phyloP scores from a whole-genome alignment of 2,113 vertebrate genomes.

The Chaetops frenatus region DNA sequence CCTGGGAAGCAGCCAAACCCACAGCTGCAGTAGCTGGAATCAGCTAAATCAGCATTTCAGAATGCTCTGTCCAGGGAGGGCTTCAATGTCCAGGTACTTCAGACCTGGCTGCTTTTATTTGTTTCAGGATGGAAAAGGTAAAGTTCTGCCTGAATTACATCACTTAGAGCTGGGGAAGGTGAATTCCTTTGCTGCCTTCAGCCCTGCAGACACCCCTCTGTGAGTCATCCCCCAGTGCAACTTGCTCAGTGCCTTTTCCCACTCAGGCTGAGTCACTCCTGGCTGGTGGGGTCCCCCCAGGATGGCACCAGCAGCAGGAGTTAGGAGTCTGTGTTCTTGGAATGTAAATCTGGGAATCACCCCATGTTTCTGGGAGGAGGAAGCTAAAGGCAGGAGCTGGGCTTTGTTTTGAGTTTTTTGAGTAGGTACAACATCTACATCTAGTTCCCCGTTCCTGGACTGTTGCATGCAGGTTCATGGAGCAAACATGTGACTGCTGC shows the following conservation, averaged over 20 bases:
- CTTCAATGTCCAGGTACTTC: not conserved
- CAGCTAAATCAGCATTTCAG: not conserved
- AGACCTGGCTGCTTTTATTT: not conserved
- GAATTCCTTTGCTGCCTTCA: not conserved
- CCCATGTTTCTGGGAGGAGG: not conserved
- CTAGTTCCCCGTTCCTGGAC: rapidly evolving
- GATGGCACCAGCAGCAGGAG: not conserved
- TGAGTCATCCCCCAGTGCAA: conserved; percentile 13
- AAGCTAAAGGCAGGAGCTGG: not conserved
- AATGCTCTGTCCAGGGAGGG: not conserved
- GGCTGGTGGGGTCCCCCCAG: not conserved
- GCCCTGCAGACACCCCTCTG: not conserved
- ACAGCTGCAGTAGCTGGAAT: not conserved
- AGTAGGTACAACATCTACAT: not conserved
- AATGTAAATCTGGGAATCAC: not conserved
- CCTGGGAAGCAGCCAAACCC: not conserved
- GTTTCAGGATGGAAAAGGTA: not conserved
- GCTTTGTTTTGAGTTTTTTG: not conserved
- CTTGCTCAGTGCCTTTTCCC: conserved; percentile 9
- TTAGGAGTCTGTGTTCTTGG: not conserved
- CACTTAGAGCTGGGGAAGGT: not conserved
- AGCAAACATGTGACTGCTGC: not conserved
- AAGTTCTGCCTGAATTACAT: not conserved
- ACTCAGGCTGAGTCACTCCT: conserved; percentile 27
- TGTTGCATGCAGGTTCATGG: not conserved